These are phyloP conservation scores for Ictalurus punctatus DNA, from an alignment of 2,113 vertebrate species.

Conservation along the genomic window DNA sequence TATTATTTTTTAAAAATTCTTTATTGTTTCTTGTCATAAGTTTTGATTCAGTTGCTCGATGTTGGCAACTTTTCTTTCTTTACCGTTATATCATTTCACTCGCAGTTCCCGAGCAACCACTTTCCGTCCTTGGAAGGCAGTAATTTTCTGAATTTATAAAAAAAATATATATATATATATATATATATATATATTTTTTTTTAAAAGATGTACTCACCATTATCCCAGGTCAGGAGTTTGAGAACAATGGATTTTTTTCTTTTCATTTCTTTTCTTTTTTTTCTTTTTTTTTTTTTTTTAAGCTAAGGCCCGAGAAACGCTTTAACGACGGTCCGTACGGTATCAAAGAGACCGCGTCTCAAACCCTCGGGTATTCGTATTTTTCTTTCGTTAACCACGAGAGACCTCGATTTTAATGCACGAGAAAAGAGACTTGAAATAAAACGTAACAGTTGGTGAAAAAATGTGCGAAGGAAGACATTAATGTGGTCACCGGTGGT, in stretches of 20 bases:
- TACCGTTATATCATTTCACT: slow-evolving; percentile 70
- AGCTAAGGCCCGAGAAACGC: slow-evolving; percentile 61
- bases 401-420: slow-evolving; percentile 17
- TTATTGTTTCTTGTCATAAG: slow-evolving; percentile 43
- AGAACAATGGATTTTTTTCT: slow-evolving; percentile 63
- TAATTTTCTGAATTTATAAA: slow-evolving; percentile 73
- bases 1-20: not conserved
- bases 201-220: slow-evolving; percentile 70
- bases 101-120: slow-evolving; percentile 60
- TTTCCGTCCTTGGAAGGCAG: slow-evolving; percentile 68
- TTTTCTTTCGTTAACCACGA: slow-evolving; percentile 51
- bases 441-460: slow-evolving; percentile 9
- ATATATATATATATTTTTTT: no score
- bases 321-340: slow-evolving; percentile 69
- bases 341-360: slow-evolving; percentile 66
- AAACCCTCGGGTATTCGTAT: slow-evolving; percentile 63
- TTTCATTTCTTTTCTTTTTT: not conserved
- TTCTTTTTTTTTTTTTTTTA: not conserved
- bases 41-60: slow-evolving; percentile 67
- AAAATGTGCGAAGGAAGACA: not conserved
- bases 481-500: not conserved
- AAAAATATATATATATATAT: no score
- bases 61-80: slow-evolving; percentile 67
- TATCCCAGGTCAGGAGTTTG: slow-evolving; percentile 65
- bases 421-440: slow-evolving; percentile 23